These are phyloP conservation scores for Bujurquina vittata DNA, from an alignment of 2,113 vertebrate genomes.

Conservation along the genomic window DNA sequence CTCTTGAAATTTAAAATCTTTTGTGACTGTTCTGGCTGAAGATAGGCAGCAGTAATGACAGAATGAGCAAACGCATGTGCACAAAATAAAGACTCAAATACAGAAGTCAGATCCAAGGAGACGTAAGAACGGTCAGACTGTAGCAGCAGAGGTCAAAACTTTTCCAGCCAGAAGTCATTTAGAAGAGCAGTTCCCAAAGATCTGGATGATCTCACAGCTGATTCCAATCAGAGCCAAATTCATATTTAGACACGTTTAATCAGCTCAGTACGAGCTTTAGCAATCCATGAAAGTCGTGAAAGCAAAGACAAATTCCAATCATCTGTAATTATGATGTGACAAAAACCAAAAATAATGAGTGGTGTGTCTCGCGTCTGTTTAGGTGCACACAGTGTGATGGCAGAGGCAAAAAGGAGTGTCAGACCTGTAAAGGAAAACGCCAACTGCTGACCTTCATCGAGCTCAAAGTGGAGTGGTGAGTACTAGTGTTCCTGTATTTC, in stretches of 20 bases:
- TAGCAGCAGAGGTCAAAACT: background rate
- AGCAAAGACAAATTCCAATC: no score
- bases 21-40: background rate
- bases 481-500: background rate
- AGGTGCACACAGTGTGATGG: constrained; percentile 58
- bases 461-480: constrained; percentile 79
- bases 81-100: background rate
- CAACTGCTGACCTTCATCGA: constrained; percentile 74
- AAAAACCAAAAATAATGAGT: background rate
- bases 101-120: background rate
- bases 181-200: no score
- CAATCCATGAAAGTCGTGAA: no score
- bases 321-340: no score
- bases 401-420: constrained; percentile 37
- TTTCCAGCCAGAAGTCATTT: no score
- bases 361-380: background rate
- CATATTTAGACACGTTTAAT: no score
- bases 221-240: no score
- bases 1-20: background rate
- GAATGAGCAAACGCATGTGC: background rate
- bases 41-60: background rate
- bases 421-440: constrained; percentile 70
- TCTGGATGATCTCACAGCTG: no score
- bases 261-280: no score
- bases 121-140: background rate